Conservation (phyloP, 2,113 vertebrate species). For the Chinchilla lanigera region DNA sequence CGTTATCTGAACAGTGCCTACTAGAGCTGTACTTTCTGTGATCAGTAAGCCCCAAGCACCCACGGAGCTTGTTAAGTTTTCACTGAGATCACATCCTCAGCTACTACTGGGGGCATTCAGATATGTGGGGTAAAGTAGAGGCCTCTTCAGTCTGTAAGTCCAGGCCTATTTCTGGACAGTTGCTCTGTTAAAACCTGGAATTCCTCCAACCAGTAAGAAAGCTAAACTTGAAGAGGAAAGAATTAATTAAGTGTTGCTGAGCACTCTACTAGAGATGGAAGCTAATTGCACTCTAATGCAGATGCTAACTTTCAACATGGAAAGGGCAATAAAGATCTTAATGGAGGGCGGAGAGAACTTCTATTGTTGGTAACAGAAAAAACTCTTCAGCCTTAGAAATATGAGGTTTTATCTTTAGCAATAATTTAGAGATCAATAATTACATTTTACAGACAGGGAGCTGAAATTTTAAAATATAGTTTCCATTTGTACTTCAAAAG, state of each 20-base stretch:
- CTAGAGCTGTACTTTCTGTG: neutral
- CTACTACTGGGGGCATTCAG: neutral
- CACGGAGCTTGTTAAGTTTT: too few relatives aligned
- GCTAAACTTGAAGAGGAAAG: constrained; percentile 73
- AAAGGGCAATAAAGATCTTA: constrained; percentile 67
- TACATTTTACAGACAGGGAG: constrained; percentile 28
- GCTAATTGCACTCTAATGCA: constrained; percentile 66
- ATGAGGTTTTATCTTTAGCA: constrained; percentile 68
- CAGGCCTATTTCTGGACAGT: constrained; percentile 58
- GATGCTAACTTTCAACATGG: constrained; percentile 63
- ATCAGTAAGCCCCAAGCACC: neutral
- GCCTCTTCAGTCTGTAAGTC: constrained; percentile 53
- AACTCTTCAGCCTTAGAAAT: constrained; percentile 69
- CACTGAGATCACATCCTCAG: neutral
- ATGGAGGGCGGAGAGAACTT: constrained; percentile 34
- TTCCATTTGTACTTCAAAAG: constrained; percentile 24
- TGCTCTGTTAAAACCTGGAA: constrained; percentile 70
- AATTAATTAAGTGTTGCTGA: constrained; percentile 63
- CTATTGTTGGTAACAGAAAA: constrained; percentile 56
- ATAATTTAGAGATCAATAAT: constrained; percentile 57
- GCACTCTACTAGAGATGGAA: constrained; percentile 65
- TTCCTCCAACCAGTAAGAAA: constrained; percentile 75
- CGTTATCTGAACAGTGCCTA: neutral
- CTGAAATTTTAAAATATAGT: constrained; percentile 38
- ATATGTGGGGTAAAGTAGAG: neutral